phyloP scores from a whole-genome alignment of 2,888 invertebrate genomes.

The Sphinx pinastri region DNA sequence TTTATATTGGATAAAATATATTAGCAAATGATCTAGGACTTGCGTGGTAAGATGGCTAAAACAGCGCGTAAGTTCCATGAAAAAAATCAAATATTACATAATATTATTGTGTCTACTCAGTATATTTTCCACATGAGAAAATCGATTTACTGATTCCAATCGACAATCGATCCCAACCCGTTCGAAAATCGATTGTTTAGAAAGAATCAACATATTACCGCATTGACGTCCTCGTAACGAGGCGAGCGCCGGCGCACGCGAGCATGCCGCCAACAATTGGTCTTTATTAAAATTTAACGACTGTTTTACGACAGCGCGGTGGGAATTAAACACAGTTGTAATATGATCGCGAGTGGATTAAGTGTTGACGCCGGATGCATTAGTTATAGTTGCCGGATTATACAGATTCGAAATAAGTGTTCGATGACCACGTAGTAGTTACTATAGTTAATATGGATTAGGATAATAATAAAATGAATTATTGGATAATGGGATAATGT shows the following conservation, averaged over 20 bases:
- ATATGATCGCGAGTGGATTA: slow-evolving; percentile 12
- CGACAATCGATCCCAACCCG: slow-evolving; percentile 9
- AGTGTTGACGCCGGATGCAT: slow-evolving; percentile 6
- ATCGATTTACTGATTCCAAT: neutral
- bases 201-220: slow-evolving; percentile 34
- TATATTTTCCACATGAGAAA: too few species aligned
- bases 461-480: too few species aligned
- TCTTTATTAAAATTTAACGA: slow-evolving; percentile 27
- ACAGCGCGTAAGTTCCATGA: too few species aligned
- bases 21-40: too few species aligned
- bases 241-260: slow-evolving; percentile 36
- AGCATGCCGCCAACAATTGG: slow-evolving; percentile 31
- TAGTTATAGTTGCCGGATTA: too few species aligned
- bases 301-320: slow-evolving; percentile 19
- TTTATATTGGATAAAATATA: too few species aligned
- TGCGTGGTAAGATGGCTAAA: too few species aligned
- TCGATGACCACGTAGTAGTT: neutral
- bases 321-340: slow-evolving; percentile 15
- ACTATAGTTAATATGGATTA: neutral
- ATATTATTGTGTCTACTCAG: too few species aligned
- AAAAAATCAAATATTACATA: too few species aligned
- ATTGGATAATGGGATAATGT: too few species aligned
- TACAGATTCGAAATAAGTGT: neutral
- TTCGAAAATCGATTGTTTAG: neutral
- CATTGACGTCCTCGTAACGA: slow-evolving; percentile 37